Percentiles rank a stretch among this genome's conserved stretches.
Conservation (phyloP, 2,797 vertebrate species). For the Coendou prehensilis region DNA sequence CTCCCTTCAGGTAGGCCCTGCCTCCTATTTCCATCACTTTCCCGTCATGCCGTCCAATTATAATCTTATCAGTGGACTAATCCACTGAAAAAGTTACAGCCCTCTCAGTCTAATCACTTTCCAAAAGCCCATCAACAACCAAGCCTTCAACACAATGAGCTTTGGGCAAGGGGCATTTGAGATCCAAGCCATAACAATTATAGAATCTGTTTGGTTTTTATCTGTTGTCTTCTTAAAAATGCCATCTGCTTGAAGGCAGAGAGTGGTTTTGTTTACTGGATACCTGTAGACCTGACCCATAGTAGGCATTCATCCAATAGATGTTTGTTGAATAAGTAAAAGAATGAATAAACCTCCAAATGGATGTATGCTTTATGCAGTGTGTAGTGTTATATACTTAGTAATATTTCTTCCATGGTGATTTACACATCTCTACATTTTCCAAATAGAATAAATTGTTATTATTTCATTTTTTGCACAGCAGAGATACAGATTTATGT, state of each 20-base stretch:
- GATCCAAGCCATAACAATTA: not conserved
- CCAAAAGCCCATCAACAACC: not conserved
- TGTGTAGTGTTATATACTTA: not conserved
- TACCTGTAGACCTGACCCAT: not conserved
- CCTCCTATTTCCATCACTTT: not conserved
- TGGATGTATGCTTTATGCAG: not conserved
- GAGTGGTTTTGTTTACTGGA: not conserved
- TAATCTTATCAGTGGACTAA: not conserved
- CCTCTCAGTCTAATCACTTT: not conserved
- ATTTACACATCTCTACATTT: not conserved
- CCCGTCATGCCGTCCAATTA: not conserved
- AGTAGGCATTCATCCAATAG: not conserved
- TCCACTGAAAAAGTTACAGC: not conserved
- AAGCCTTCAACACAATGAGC: not conserved
- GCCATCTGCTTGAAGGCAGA: not conserved
- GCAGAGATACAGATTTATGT: conserved; percentile 6
- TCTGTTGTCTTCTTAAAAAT: not conserved
- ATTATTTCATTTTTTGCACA: conserved; percentile 2
- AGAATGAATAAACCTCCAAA: not conserved
- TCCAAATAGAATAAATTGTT: conserved; percentile 8
- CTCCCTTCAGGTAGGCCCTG: not conserved
- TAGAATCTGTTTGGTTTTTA: not conserved
- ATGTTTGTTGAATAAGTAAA: conserved; percentile 40
- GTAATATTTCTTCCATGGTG: not conserved
- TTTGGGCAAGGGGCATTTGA: not conserved